Percentiles rank a stretch among this genome's conserved stretches.
phyloP scores from a whole-genome alignment of 23 tunicate species.

The Styela clava region DNA sequence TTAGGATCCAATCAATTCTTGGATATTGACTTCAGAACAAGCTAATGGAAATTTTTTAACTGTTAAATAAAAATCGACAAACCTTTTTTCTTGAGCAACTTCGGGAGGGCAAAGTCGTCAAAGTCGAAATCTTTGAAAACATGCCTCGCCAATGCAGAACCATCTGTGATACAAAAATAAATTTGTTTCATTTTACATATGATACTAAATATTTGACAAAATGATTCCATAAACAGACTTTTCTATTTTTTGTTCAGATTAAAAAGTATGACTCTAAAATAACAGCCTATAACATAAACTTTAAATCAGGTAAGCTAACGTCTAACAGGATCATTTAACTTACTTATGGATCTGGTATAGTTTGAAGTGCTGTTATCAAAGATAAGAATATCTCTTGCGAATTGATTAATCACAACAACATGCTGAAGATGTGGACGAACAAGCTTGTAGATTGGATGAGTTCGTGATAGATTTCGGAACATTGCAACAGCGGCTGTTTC shows the following conservation, averaged over 20 bases:
- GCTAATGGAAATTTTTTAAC: no score
- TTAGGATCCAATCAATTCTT: no score
- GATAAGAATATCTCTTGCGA: constrained; percentile 45
- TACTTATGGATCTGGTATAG: constrained; percentile 25
- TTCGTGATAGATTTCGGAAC: constrained; percentile 54
- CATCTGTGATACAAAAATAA: no score
- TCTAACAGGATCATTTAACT: no score
- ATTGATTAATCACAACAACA: constrained; percentile 64
- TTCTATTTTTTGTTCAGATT: no score
- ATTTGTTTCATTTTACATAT: no score
- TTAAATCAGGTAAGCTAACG: no score
- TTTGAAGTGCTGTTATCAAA: constrained; percentile 20
- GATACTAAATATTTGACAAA: no score
- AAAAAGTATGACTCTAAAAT: no score
- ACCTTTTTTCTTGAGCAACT: constrained; percentile 52
- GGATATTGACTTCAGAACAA: no score
- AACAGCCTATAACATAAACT: no score
- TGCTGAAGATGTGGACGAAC: constrained; percentile 58
- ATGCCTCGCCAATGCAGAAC: constrained; percentile 4
- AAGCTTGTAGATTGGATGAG: constrained; percentile 72
- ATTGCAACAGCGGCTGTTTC: constrained; percentile 62
- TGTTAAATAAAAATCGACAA: neutral
- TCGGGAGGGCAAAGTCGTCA: constrained; percentile 51
- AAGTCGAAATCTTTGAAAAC: constrained; percentile 29
- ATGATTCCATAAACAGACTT: no score